These are phyloP conservation scores for Pipra filicauda DNA, from an alignment of 2,113 vertebrate genomes.

Conservation along the genomic window DNA sequence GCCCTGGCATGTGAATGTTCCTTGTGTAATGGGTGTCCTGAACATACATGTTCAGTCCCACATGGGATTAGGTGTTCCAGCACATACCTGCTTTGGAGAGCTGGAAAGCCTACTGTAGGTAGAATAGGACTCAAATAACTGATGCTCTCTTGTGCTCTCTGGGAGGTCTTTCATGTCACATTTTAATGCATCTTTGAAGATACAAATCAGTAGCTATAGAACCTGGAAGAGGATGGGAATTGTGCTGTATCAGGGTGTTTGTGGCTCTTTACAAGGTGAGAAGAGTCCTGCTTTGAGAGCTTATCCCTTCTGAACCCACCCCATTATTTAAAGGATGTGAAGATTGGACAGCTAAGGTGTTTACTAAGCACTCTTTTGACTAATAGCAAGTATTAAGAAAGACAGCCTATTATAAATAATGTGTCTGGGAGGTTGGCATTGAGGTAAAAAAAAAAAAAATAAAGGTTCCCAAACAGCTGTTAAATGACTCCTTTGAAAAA, in stretches of 20 bases:
- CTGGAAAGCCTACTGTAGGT: neutral
- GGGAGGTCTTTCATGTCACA: neutral
- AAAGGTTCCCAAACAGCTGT: neutral
- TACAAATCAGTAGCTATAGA: neutral
- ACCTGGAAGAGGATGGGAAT: neutral
- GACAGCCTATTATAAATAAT: neutral
- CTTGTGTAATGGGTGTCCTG: neutral
- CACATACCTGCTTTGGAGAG: neutral
- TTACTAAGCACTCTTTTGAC: conserved; percentile 10
- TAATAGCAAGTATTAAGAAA: conserved; percentile 7
- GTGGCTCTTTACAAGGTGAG: neutral
- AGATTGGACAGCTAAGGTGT: conserved; percentile 10
- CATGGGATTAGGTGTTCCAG: neutral
- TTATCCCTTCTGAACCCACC: neutral
- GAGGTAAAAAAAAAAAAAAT: neutral
- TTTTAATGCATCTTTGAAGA: neutral
- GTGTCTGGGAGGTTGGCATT: neutral
- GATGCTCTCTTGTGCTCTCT: neutral
- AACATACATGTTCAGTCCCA: neutral
- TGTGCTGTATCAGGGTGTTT: neutral
- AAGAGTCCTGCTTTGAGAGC: neutral
- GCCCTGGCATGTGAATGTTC: accelerated
- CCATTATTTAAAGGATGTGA: neutral
- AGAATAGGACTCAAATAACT: neutral
- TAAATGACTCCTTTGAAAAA: neutral